Evolutionary conservation across 1,140 invertebrate species (phyloP).

Genomic region (Dendroctonus ponderosae): DNA sequence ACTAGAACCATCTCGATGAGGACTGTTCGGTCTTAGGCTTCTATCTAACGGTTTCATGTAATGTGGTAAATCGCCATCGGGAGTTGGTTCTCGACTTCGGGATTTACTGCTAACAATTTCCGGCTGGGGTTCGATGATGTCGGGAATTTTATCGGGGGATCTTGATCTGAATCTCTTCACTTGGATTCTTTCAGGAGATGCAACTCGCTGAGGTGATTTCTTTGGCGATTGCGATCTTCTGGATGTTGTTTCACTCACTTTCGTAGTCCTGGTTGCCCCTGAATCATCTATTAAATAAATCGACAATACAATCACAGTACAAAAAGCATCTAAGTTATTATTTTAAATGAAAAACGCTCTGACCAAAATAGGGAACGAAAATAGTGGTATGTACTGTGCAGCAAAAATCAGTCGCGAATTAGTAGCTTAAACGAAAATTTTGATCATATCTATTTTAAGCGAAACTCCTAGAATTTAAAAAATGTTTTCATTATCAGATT

Average conservation of each 20-base stretch:
- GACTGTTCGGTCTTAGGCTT: constrained; percentile 41
- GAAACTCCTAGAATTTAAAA: no score
- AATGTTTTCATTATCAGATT: no score
- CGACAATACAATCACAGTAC: background rate
- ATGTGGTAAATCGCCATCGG: constrained; percentile 43
- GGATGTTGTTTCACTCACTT: constrained; percentile 21
- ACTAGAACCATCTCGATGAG: constrained; percentile 37
- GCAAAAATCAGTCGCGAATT: no score
- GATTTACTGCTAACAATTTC: constrained; percentile 3
- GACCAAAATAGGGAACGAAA: background rate
- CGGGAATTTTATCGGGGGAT: constrained; percentile 24
- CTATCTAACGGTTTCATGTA: constrained; percentile 49
- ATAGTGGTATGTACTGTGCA: no score
- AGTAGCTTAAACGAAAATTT: no score
- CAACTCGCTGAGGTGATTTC: constrained; percentile 16
- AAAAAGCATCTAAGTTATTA: background rate
- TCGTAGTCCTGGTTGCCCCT: background rate
- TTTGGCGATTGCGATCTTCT: constrained; percentile 33
- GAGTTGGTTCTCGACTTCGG: constrained; percentile 21
- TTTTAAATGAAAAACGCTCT: background rate
- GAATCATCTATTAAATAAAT: background rate
- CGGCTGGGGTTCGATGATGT: background rate
- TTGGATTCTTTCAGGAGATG: constrained; percentile 26
- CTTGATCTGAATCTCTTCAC: constrained; percentile 23
- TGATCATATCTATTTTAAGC: no score